phyloP scores from a whole-genome alignment of 2,797 vertebrate genomes.

The Ctenochaetus hawaiiensis region DNA sequence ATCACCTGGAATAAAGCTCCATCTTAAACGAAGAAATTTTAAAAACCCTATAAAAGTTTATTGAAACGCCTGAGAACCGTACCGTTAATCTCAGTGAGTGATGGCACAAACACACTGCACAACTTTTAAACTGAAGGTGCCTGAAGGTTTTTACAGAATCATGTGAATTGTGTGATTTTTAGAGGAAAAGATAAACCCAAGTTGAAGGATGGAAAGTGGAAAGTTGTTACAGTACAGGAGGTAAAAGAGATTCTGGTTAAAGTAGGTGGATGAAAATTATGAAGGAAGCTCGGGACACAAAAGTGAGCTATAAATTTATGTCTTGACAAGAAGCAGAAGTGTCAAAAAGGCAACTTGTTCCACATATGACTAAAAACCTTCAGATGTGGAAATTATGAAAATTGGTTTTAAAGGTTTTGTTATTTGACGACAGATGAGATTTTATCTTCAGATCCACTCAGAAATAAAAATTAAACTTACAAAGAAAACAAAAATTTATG shows the following conservation, averaged over 20 bases:
- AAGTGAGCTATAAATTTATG: background rate
- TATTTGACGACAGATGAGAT: background rate
- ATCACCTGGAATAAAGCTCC: background rate
- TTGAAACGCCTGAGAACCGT: conserved; percentile 15
- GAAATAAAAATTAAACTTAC: background rate
- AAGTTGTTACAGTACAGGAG: conserved; percentile 23
- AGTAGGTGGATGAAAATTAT: background rate
- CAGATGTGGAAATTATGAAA: background rate
- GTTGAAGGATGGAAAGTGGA: conserved; percentile 41
- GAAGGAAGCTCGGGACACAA: conserved; percentile 3
- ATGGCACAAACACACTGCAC: conserved; percentile 23
- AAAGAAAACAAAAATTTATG: background rate
- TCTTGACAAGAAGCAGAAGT: too few relatives aligned
- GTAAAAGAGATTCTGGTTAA: background rate
- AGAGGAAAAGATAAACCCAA: conserved; percentile 12
- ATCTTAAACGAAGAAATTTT: background rate
- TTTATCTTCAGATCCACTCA: background rate
- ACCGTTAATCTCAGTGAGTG: background rate
- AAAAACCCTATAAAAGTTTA: background rate
- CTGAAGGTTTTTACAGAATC: background rate
- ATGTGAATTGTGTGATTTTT: background rate
- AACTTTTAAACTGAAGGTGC: background rate
- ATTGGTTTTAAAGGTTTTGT: background rate
- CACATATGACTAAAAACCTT: too few relatives aligned
- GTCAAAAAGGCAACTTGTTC: too few relatives aligned